These are phyloP conservation scores for Sebastes paucispinis DNA, from an alignment of 2,797 vertebrate species.

Conservation along the genomic window DNA sequence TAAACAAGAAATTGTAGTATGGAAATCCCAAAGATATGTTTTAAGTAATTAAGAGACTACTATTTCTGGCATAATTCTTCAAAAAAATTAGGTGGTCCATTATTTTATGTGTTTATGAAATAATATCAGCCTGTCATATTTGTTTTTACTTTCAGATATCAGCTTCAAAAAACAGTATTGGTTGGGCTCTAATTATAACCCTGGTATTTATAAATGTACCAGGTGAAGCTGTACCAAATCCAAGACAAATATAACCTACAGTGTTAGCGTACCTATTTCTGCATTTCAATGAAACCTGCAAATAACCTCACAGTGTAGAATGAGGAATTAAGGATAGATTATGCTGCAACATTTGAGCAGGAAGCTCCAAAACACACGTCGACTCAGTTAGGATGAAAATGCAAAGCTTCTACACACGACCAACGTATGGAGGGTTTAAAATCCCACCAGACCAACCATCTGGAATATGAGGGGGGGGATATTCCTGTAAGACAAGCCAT, in stretches of 20 bases:
- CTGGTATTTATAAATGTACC: neutral
- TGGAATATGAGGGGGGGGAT: slow-evolving; percentile 40
- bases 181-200: neutral
- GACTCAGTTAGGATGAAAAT: slow-evolving; percentile 13
- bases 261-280: neutral
- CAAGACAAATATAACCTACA: neutral
- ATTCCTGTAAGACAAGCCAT: slow-evolving; percentile 42
- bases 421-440: slow-evolving; percentile 14
- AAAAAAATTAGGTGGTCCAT: no score
- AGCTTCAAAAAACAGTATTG: neutral
- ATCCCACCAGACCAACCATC: slow-evolving; percentile 43
- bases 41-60: neutral
- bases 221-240: slow-evolving; percentile 8
- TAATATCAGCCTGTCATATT: neutral
- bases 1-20: neutral
- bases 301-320: slow-evolving; percentile 17
- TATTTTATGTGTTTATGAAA: neutral
- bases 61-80: neutral
- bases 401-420: neutral
- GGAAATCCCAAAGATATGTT: neutral
- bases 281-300: slow-evolving; percentile 22
- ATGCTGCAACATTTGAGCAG: neutral
- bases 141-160: neutral
- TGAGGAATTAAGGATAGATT: slow-evolving; percentile 21
- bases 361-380: neutral